Evolutionary conservation across 1,140 invertebrate genomes (phyloP).

Genomic region (Metaphire vulgaris): DNA sequence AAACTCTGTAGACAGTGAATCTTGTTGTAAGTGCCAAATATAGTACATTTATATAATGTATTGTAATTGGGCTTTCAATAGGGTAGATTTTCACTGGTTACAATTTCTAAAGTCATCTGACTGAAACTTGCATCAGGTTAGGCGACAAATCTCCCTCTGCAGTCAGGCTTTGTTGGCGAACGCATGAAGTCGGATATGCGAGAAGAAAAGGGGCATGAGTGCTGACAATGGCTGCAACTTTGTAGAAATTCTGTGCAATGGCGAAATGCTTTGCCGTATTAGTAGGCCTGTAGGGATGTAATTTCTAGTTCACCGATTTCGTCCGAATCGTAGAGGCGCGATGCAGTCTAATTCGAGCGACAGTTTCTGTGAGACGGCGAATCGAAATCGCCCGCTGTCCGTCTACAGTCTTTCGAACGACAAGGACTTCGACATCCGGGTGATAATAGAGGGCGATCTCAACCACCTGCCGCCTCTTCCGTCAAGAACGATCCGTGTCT

Average conservation of each 20-base stretch:
- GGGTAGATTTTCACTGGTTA: too few species aligned
- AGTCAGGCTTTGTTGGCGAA: not conserved
- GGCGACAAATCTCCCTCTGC: not conserved
- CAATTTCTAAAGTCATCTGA: too few species aligned
- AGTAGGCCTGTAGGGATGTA: too few species aligned
- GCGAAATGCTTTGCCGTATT: too few species aligned
- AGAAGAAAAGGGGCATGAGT: not conserved
- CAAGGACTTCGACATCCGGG: not conserved
- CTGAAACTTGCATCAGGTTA: too few species aligned
- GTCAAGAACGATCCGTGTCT: slow-evolving; percentile 1
- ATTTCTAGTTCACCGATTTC: too few species aligned
- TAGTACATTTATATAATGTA: too few species aligned
- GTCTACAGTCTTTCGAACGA: not conserved
- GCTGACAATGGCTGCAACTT: not conserved
- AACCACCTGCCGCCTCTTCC: not conserved
- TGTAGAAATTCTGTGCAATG: too few species aligned
- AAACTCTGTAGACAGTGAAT: too few species aligned
- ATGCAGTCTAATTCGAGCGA: not conserved
- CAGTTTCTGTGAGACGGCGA: not conserved
- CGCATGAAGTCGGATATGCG: not conserved
- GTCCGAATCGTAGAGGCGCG: not conserved
- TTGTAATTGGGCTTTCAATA: too few species aligned
- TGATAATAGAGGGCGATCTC: slow-evolving; percentile 1
- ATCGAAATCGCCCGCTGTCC: not conserved
- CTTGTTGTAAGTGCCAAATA: too few species aligned